Conservation (phyloP, 2,888 invertebrate genomes). For the Chrysomela aeneicollis region DNA sequence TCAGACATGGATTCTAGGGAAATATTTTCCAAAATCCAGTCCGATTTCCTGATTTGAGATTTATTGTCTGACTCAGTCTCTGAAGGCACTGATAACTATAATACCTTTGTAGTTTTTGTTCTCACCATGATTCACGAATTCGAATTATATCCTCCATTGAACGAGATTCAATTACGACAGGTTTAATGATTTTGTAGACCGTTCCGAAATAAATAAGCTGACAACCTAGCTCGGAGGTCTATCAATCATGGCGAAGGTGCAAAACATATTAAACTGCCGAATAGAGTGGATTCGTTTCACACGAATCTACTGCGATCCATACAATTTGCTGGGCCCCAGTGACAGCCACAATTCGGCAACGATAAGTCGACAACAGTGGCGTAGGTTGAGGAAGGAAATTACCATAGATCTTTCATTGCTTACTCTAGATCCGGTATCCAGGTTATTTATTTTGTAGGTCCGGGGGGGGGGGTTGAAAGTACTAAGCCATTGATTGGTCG, state of each 20-base stretch:
- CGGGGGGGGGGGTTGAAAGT: too few species aligned
- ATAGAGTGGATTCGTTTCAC: slow-evolving; percentile 5
- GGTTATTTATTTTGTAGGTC: too few species aligned
- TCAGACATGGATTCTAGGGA: too few species aligned
- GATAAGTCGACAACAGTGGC: background rate
- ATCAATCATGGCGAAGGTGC: background rate
- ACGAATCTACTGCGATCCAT: background rate
- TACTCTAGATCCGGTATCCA: too few species aligned
- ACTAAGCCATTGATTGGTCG: too few species aligned
- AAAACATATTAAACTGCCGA: slow-evolving; percentile 2
- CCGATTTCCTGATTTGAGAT: too few species aligned
- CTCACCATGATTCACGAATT: background rate
- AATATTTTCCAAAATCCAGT: too few species aligned
- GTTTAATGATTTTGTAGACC: background rate
- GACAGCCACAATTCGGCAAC: background rate
- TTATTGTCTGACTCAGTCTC: too few species aligned
- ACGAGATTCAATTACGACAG: background rate
- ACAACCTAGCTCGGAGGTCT: background rate
- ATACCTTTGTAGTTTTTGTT: too few species aligned
- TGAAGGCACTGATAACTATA: too few species aligned
- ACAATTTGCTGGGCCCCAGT: background rate
- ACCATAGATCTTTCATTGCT: too few species aligned
- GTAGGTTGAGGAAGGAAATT: background rate
- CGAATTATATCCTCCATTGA: background rate
- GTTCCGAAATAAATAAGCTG: slow-evolving; percentile 3